Evolutionary conservation across 2,113 vertebrate genomes (phyloP).

Genomic region (Rhea americana): DNA sequence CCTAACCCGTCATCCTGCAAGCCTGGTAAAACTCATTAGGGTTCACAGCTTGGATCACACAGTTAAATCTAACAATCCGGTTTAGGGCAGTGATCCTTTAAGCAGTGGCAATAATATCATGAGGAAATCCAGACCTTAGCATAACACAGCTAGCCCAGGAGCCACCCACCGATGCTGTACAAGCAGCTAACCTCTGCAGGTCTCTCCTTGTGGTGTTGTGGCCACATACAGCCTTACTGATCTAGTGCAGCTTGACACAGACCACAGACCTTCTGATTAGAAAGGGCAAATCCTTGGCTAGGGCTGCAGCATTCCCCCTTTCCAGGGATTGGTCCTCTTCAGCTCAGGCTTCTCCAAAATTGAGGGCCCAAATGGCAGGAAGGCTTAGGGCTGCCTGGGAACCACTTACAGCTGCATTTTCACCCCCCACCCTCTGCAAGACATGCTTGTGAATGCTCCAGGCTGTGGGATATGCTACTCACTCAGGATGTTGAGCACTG

Average conservation of each 20-base stretch:
- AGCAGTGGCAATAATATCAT: fast-evolving
- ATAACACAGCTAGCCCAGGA: neutral
- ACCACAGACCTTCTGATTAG: fast-evolving
- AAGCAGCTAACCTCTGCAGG: neutral
- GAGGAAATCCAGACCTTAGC: neutral
- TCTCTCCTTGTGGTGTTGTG: neutral
- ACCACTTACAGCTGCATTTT: fast-evolving
- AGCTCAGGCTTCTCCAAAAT: neutral
- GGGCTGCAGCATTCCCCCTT: neutral
- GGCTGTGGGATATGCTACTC: constrained; percentile 39
- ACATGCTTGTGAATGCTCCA: fast-evolving
- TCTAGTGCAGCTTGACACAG: neutral
- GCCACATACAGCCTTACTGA: neutral
- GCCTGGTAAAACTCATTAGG: neutral
- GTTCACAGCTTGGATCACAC: fast-evolving
- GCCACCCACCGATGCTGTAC: fast-evolving
- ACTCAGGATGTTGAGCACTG: constrained; percentile 96
- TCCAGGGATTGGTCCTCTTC: neutral
- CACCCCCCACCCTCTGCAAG: fast-evolving
- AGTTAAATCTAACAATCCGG: fast-evolving
- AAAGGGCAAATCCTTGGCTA: fast-evolving
- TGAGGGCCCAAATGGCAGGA: neutral
- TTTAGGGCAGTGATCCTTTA: neutral
- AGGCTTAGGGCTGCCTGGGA: too few relatives aligned
- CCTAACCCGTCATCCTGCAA: neutral